Evolutionary conservation across 1,140 invertebrate genomes (phyloP).

Genomic region (Drosophila lowei): DNA sequence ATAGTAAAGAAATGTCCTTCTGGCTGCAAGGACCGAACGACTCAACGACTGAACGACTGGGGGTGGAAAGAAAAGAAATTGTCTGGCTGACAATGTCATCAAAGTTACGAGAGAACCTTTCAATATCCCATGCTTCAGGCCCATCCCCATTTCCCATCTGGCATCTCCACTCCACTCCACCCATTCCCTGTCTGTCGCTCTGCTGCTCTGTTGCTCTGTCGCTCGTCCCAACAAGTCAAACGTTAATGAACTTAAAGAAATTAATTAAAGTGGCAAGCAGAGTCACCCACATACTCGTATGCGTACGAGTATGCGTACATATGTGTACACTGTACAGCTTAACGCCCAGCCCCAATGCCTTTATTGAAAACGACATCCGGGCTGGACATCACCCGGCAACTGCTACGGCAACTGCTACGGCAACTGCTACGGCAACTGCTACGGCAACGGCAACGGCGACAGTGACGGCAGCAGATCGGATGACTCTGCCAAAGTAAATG

Average conservation of each 20-base stretch:
- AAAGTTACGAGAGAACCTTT: slow-evolving; percentile 43
- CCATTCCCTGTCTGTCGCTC: slow-evolving; percentile 57
- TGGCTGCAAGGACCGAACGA: too few species aligned
- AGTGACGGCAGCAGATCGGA: slow-evolving; percentile 8
- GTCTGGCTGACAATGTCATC: slow-evolving; percentile 62
- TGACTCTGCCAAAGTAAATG: slow-evolving; percentile 55
- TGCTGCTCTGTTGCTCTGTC: slow-evolving; percentile 25
- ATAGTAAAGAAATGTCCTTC: too few species aligned
- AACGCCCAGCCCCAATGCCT: slow-evolving; percentile 58
- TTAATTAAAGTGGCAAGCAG: slow-evolving; percentile 70
- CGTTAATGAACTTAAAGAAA: slow-evolving; percentile 80
- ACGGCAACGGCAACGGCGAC: slow-evolving; percentile 9
- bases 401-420: background rate
- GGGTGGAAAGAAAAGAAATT: slow-evolving; percentile 33
- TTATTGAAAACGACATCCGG: slow-evolving; percentile 78
- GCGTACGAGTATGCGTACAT: slow-evolving; percentile 13
- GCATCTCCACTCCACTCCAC: slow-evolving; percentile 22
- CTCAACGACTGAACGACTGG: too few species aligned
- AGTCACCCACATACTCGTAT: slow-evolving; percentile 5
- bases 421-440: slow-evolving; percentile 9
- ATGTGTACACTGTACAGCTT: slow-evolving; percentile 44
- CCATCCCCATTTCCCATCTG: too few species aligned
- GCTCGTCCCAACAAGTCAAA: slow-evolving; percentile 69
- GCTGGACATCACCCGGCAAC: slow-evolving; percentile 44
- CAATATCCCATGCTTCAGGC: slow-evolving; percentile 13